phyloP scores from a whole-genome alignment of 2,797 vertebrate genomes.

The Hemibagrus guttatus region DNA sequence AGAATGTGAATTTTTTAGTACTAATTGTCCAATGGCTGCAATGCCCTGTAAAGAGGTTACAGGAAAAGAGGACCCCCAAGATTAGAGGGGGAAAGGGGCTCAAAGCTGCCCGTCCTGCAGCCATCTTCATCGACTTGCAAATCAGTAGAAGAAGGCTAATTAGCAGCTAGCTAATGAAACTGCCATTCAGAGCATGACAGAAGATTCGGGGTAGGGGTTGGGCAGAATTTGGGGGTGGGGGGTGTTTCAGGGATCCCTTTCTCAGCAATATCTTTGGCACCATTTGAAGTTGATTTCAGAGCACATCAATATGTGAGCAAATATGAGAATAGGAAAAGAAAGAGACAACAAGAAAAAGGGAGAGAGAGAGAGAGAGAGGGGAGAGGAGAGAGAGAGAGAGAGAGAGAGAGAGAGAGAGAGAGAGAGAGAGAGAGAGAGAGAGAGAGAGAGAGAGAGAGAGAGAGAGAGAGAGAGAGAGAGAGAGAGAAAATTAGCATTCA shows the following conservation, averaged over 20 bases:
- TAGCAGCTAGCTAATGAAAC: conserved; percentile 96
- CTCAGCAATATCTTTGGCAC: conserved; percentile 81
- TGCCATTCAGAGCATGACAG: conserved; percentile 82
- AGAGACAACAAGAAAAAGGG: conserved; percentile 50
- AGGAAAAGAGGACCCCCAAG: conserved; percentile 83
- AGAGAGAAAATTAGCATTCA: conserved; percentile 89
- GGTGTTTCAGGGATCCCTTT: conserved; percentile 80
- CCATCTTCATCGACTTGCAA: conserved; percentile 96
- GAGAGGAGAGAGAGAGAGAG: conserved; percentile 58
- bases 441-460: conserved; percentile 18
- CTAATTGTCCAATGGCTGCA: conserved; percentile 92
- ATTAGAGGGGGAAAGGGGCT: conserved; percentile 88
- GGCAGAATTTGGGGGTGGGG: conserved; percentile 7
- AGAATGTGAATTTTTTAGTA: conserved; percentile 85
- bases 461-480: conserved; percentile 51
- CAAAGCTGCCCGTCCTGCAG: conserved; percentile 93
- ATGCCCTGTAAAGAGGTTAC: conserved; percentile 75
- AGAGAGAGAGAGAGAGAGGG: conserved; percentile 52
- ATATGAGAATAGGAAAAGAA: conserved; percentile 69
- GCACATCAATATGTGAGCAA: conserved; percentile 87
- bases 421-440: conserved; percentile 44
- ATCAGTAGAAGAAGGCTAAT: conserved; percentile 99
- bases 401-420: conserved; percentile 51
- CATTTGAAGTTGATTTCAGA: conserved; percentile 90
- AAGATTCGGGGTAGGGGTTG: conserved; percentile 63